Base-by-base conservation (phyloP, 2,888 invertebrate genomes). In the Xestoiulus laeticollis region DNA sequence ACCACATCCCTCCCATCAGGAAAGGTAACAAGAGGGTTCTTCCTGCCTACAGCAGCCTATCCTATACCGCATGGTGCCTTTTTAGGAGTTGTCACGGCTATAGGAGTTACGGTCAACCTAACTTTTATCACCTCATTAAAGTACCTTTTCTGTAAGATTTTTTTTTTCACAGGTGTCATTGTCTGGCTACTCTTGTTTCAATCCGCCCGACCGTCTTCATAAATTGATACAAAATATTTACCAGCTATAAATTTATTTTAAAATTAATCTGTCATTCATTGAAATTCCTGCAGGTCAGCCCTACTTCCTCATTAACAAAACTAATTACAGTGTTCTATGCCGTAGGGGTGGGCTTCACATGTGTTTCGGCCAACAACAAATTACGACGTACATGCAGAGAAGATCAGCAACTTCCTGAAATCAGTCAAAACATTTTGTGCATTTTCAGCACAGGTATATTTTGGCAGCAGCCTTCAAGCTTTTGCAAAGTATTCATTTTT, bases 61-160 rank as follows among this genome's bases (percentile, higher is more conserved):
- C 26, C n/a, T n/a, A 68, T 8, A 68, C 22, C 68, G 14, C 8
- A 30, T 22, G 78, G 30, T 78, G 3, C 22, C 68, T 26, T 68
- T 26, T 22, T 5, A 68, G 3, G 26, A 22, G 30, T 26, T 30
- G 12, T 22, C 78, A 14, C 14, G 78, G 30, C 68, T n/a, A 43
- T 48, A 26, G 68, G 53, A 53, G 19, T 53, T 19, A 53, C 22
- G 16, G 78, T 30, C 78, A 78, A 30, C 78, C 78, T 78, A 6
- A 30, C 78, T n/a, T 78, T 78, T 78, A 78, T 78, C 78, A 78
- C 78, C 78, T 78, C 78, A 78, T 78, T 78, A 78, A 78, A 78
- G 78, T 1, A 59, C n/a, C 59, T 59, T 22, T 78, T 30, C n/a
- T n/a, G 59, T 19, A 19, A 59, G 59, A 19, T 3, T 59, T 59